Base-by-base conservation (phyloP, 2,797 vertebrate species). In the Microhierax caerulescens region DNA sequence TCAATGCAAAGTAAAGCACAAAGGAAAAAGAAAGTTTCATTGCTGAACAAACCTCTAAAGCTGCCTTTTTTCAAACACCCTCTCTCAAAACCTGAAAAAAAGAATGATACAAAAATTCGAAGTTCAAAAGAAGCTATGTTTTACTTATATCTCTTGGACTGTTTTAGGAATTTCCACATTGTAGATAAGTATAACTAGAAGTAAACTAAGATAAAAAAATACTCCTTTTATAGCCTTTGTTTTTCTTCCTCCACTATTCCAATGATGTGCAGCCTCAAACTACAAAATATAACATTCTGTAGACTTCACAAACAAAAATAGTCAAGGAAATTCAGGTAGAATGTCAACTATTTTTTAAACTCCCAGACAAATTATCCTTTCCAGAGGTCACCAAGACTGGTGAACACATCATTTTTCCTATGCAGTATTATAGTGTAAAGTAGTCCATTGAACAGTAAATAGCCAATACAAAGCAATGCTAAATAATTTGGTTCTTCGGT, bases 401-500 rank as follows among this genome's bases (percentile, higher is more conserved):
- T 96, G 94, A 97, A 94, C 22, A 88, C 17, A 43, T 20, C 6
- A 39, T 93, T 94, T 97, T 94, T 65, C 13, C 70, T 76, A 82
- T 39, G 61, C 48, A 94, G 65, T 65, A 95, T 51, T 92, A 90
- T 11, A 90, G 78, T 92, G 96, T 96, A 97, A 98, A 97, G 96
- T 79, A 95, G 97, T 96, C 94, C 51, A 43, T 79, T 92, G 96
- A 88, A 82, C 32, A 95, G 83, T 47, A 96, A 97, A 96, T 14
- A 77, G 56, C 79, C 92, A 97, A 93, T 39, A 97, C 74, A 96
- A 96, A 96, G 86, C 78, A 93, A 27, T 68, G 54, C 75, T 98
- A 96, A 98, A 98, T 98, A 96, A 98, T 98, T 98, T 85, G 98
- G 76, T 53, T 84, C 91, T 95, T 32, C 45, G 45, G 47, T 22